These are phyloP conservation scores for Leucopsar rothschildi DNA, from an alignment of 2,113 vertebrate genomes.

Conservation along the genomic window DNA sequence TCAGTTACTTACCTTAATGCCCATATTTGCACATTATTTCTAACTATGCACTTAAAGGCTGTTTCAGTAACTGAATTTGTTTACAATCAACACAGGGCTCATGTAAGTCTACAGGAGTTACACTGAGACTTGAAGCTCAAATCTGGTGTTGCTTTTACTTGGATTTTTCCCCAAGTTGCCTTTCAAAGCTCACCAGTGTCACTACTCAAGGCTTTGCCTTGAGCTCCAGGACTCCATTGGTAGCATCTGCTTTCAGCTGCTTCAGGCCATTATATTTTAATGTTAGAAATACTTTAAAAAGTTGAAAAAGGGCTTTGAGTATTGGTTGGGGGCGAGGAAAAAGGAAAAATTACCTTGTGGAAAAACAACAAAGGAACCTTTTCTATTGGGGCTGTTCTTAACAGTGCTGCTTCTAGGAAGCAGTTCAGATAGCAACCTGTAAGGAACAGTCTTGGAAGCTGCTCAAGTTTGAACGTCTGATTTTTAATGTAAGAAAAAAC, in stretches of 20 bases:
- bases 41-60: constrained; percentile 73
- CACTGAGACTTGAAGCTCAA: constrained; percentile 18
- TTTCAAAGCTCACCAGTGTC: not conserved
- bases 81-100: not conserved
- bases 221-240: not conserved
- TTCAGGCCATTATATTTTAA: not conserved
- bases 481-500: constrained; percentile 48
- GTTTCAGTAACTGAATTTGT: constrained; percentile 42
- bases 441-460: not conserved
- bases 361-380: not conserved
- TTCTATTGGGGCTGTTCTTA: not conserved
- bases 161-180: not conserved
- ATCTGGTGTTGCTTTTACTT: constrained; percentile 8
- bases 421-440: not conserved
- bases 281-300: not conserved
- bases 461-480: constrained; percentile 22
- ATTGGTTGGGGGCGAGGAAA: rapidly evolving
- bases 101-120: not conserved
- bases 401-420: not conserved
- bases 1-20: constrained; percentile 53
- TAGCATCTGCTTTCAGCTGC: not conserved
- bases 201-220: not conserved
- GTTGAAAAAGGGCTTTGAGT: not conserved
- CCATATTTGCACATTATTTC: constrained; percentile 72
- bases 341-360: not conserved